Evolutionary conservation across 2,797 vertebrate genomes (phyloP).

Genomic region (Gastrophryne carolinensis): DNA sequence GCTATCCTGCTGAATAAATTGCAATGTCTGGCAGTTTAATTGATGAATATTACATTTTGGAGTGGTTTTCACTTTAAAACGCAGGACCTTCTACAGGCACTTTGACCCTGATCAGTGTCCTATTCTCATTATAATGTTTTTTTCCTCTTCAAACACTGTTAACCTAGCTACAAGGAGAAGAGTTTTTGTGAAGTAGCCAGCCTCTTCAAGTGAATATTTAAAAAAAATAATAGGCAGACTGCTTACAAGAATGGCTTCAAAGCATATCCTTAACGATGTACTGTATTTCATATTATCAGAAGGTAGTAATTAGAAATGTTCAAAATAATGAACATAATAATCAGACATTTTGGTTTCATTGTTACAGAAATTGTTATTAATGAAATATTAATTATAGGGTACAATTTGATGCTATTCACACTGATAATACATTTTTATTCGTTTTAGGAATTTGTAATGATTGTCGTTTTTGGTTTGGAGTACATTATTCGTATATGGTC

Average conservation of each 20-base stretch:
- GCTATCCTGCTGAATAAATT: too few relatives aligned
- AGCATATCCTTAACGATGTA: neutral
- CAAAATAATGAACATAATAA: too few relatives aligned
- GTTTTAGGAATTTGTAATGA: conserved; percentile 94
- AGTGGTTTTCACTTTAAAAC: too few relatives aligned
- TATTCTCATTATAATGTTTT: neutral
- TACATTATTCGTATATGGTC: conserved; percentile 95
- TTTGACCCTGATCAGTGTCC: neutral
- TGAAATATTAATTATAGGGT: neutral
- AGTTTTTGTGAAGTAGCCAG: neutral
- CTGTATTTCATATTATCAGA: too few relatives aligned
- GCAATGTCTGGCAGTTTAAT: too few relatives aligned
- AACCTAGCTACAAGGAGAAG: neutral
- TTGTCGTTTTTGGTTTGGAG: conserved; percentile 94
- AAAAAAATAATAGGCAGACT: neutral
- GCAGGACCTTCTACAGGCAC: conserved; percentile 1
- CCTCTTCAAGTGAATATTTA: neutral
- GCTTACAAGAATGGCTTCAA: neutral
- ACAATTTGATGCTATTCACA: neutral
- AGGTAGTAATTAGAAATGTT: too few relatives aligned
- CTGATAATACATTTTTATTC: too few relatives aligned
- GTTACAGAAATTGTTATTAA: neutral
- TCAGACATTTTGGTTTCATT: too few relatives aligned
- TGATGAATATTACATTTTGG: too few relatives aligned
- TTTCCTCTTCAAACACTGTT: neutral